Evolutionary conservation across 1,140 invertebrate genomes (phyloP).

Genomic region (Grapholita molesta): DNA sequence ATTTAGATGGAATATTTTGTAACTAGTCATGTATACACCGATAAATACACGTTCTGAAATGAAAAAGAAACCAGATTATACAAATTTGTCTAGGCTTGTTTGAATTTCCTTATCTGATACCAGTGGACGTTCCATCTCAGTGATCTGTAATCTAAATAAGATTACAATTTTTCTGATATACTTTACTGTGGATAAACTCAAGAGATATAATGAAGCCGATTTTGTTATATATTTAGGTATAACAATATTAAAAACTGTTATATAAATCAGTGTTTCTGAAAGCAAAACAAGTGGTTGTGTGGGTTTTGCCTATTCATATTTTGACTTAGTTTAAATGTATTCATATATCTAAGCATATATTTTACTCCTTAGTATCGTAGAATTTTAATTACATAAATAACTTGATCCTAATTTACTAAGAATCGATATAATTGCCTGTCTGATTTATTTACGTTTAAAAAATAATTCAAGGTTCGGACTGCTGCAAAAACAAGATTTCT

Average conservation of each 20-base stretch:
- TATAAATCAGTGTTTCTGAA: too few relatives aligned
- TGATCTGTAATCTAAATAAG: not conserved
- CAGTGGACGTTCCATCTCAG: not conserved
- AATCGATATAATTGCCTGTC: not conserved
- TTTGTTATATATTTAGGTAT: too few relatives aligned
- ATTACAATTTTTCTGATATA: not conserved
- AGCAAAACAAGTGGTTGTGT: too few relatives aligned
- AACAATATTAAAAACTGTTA: too few relatives aligned
- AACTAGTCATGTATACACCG: too few relatives aligned
- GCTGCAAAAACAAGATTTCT: not conserved
- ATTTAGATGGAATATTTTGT: too few relatives aligned
- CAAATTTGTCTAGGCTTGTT: not conserved
- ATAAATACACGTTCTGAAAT: not conserved
- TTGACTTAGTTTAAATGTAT: too few relatives aligned
- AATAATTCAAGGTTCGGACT: not conserved
- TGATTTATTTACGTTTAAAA: not conserved
- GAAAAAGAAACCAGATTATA: not conserved
- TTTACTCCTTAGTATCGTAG: too few relatives aligned
- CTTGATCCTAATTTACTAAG: not conserved
- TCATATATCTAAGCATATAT: not conserved
- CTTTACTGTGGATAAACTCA: not conserved
- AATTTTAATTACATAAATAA: too few relatives aligned
- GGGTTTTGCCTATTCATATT: too few relatives aligned
- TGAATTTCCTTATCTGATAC: not conserved
- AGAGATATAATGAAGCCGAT: not conserved